Evolutionary conservation across 2,113 vertebrate genomes (phyloP), one percentile per base, ranked within the genome.

Genomic region (Brienomyrus brachyistius): DNA sequence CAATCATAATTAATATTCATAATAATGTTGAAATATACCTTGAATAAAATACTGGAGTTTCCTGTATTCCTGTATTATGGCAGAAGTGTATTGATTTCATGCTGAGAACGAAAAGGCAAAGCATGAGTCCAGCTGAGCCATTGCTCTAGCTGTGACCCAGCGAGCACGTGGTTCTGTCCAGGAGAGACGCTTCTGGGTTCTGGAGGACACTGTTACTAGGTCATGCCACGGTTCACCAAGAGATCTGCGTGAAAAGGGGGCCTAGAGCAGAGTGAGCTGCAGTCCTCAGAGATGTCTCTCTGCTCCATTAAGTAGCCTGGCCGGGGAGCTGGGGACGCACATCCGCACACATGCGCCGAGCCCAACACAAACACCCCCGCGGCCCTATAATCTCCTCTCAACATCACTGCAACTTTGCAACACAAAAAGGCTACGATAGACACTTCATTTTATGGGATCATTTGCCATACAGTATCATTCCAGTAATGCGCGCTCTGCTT

Each of bases 111-210:
- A 87, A 88, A 27, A 66, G 74, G 89, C 56, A 51, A 48, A 90
- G 27, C 85, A 83, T 70, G 85, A 35, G 59, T 56, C 48, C 88
- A 80, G 90, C 31, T 84, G 45, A 56, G 86, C 89, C 66, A 45
- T 6, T 27, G 50, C 90, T 90, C 91, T 89, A 91, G 88, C 92
- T 89, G 89, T 89, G 90, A 90, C 87, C 89, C 59, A 89, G 85
- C 83, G 4, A 19, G 31, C 48, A n/a, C 13, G 54, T 27, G n/a
- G 8, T 31, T 54, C 51, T 9, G n/a, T 54, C 50, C 48, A 5
- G 85, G 50, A 87, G 31, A 35, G 31, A 15, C 15, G 15, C 23
- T 27, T 17, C 13, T 17, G 31, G 50, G 15, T 87, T 56, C 83
- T 86, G 47, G 31, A 31, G 51, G 86, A 56, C 86, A 5, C 31